Evolutionary conservation across 2,888 invertebrate species (phyloP).

Genomic region (Acleris cristana): DNA sequence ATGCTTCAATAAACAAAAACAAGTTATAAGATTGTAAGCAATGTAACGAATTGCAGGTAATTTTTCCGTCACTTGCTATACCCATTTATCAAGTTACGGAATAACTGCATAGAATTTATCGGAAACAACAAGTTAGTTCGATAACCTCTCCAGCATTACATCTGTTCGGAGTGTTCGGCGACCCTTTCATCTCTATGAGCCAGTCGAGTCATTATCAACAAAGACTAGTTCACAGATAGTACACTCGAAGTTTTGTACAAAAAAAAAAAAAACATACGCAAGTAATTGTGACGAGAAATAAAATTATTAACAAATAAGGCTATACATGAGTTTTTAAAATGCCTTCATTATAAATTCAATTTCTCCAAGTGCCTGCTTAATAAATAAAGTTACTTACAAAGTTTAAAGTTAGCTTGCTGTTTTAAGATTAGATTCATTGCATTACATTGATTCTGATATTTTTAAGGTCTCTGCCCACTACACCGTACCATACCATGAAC

Average conservation of each 20-base stretch:
- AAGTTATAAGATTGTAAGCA: neutral
- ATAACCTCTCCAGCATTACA: constrained; percentile 57
- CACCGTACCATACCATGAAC: no score
- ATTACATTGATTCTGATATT: no score
- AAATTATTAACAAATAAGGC: no score
- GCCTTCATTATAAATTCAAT: no score
- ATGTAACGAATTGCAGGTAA: neutral
- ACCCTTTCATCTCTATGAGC: constrained; percentile 62
- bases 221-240: constrained; percentile 32
- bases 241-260: neutral
- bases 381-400: no score
- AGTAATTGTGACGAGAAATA: no score
- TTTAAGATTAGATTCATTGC: no score
- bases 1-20: neutral
- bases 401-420: no score
- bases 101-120: constrained; percentile 43
- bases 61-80: neutral
- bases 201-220: constrained; percentile 55
- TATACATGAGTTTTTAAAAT: no score
- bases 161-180: constrained; percentile 55
- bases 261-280: no score
- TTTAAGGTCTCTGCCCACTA: no score
- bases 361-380: no score
- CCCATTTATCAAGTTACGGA: constrained; percentile 16
- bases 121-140: constrained; percentile 57